A percentile compares a stretch with the other conserved stretches of the same genome.
Evolutionary conservation across 2,888 invertebrate species (phyloP).

Genomic region (Mongoloraphidia duomilia): DNA sequence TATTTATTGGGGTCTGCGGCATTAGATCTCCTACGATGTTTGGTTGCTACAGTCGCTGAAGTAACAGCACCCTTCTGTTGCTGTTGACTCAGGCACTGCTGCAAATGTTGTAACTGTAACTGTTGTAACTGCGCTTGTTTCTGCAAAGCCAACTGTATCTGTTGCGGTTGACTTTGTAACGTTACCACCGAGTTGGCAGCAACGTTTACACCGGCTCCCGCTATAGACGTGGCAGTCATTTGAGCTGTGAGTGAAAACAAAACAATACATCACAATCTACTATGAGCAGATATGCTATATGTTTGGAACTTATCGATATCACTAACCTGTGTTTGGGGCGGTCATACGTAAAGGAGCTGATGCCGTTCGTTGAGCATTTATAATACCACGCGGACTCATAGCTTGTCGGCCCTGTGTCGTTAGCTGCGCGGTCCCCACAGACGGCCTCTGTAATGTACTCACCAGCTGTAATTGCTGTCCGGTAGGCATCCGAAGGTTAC

Average conservation of each 20-base stretch:
- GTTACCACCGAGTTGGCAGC: slow-evolving; percentile 10
- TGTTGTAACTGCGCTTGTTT: slow-evolving; percentile 27
- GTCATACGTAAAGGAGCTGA: slow-evolving; percentile 29
- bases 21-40: slow-evolving; percentile 26
- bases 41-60: slow-evolving; percentile 21
- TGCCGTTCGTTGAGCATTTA: slow-evolving; percentile 23
- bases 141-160: slow-evolving; percentile 20
- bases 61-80: slow-evolving; percentile 13
- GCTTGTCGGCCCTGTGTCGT: slow-evolving; percentile 16
- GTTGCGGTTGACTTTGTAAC: slow-evolving; percentile 11
- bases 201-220: not conserved
- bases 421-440: slow-evolving; percentile 19
- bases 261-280: not conserved
- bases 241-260: not conserved
- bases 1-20: slow-evolving; percentile 27
- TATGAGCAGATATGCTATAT: not conserved
- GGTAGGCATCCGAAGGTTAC: not conserved
- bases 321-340: slow-evolving; percentile 16
- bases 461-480: slow-evolving; percentile 23
- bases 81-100: slow-evolving; percentile 25
- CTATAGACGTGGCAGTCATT: not conserved
- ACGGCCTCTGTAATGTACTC: slow-evolving; percentile 24
- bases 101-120: slow-evolving; percentile 26
- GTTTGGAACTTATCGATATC: not conserved
- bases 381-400: slow-evolving; percentile 22